These are phyloP conservation scores for Trichonephila clavipes DNA, from an alignment of 1,140 invertebrate genomes.

Conservation along the genomic window DNA sequence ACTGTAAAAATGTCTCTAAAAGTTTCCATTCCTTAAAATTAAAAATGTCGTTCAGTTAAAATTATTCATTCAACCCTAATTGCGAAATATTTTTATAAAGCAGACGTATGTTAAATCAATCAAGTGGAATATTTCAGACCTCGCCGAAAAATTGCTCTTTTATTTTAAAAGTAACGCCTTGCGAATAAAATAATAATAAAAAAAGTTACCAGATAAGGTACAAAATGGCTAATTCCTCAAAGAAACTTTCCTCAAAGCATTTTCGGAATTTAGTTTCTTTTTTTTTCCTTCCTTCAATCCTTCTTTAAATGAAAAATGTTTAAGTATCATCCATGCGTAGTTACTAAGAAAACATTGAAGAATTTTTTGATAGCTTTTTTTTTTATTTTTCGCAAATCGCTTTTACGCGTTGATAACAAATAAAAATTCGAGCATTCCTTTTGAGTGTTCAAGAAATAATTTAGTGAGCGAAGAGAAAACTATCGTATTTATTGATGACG, in stretches of 20 bases:
- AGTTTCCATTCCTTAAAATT: too few species aligned
- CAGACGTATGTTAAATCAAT: too few species aligned
- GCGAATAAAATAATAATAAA: not conserved
- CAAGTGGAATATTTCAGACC: too few species aligned
- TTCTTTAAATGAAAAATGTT: too few species aligned
- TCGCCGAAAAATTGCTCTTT: not conserved
- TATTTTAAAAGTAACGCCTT: not conserved
- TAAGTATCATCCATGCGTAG: too few species aligned
- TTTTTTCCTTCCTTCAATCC: too few species aligned
- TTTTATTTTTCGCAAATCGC: not conserved
- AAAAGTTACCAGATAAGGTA: not conserved
- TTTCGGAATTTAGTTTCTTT: not conserved
- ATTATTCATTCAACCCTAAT: too few species aligned
- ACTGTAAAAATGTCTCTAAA: too few species aligned
- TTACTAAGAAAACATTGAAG: too few species aligned
- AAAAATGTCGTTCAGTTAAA: too few species aligned
- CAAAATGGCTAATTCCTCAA: not conserved
- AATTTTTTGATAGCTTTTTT: not conserved
- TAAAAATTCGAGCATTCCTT: slow-evolving; percentile 1
- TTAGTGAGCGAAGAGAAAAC: not conserved
- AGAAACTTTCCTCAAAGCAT: not conserved
- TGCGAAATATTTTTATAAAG: too few species aligned
- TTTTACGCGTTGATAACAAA: not conserved
- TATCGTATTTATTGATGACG: not conserved
- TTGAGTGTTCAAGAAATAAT: not conserved